Conservation (phyloP, 2,113 vertebrate species). For the Acanthisitta chloris region DNA sequence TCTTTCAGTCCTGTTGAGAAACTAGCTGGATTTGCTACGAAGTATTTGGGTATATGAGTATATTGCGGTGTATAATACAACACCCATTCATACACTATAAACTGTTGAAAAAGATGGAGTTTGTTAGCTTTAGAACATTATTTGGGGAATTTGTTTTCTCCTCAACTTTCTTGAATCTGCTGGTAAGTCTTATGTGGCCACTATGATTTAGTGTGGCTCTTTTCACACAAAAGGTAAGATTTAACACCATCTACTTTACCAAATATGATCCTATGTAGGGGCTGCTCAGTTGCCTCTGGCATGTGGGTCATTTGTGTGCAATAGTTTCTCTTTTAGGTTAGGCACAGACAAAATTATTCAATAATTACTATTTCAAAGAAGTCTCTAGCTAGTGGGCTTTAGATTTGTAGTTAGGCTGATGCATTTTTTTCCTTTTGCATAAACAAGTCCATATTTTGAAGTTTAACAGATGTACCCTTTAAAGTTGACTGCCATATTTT, state of each 20-base stretch:
- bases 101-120: background rate
- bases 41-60: background rate
- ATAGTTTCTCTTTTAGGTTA: background rate
- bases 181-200: background rate
- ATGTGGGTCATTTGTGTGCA: background rate
- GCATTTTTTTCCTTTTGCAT: background rate
- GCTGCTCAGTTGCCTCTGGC: background rate
- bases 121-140: background rate
- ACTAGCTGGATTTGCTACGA: background rate
- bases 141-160: background rate
- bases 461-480: background rate
- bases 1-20: background rate
- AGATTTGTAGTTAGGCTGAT: background rate
- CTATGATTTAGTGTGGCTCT: background rate
- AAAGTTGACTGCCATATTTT: background rate
- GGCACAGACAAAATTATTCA: background rate
- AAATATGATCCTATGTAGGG: background rate
- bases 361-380: background rate
- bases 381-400: background rate
- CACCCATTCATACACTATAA: background rate
- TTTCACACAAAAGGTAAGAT: background rate
- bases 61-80: background rate
- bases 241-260: background rate
- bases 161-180: background rate
- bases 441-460: background rate